phyloP scores from a whole-genome alignment of 2,888 invertebrate species.

The Ophion slaviceki region DNA sequence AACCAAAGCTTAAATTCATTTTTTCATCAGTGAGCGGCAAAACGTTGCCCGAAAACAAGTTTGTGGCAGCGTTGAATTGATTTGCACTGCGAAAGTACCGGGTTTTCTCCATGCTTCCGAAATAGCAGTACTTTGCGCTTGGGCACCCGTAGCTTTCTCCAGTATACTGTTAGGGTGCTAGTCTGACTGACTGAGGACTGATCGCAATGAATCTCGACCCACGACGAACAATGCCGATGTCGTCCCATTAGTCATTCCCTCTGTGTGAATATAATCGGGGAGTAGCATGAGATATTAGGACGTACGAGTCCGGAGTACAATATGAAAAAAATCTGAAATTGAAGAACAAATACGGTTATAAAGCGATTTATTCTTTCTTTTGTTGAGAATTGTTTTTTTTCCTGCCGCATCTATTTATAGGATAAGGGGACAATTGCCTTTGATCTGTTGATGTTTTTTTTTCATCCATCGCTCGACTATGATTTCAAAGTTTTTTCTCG shows the following conservation, averaged over 20 bases:
- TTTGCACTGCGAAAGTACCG: conserved; percentile 69
- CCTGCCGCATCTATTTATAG: not conserved
- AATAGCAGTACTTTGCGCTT: not conserved
- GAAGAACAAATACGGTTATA: not conserved
- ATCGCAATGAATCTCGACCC: not conserved
- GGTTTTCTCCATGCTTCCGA: not conserved
- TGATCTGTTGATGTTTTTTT: not conserved
- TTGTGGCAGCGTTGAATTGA: conserved; percentile 64
- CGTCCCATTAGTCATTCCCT: conserved; percentile 4
- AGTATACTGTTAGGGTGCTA: not conserved
- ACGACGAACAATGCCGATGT: not conserved
- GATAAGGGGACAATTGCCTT: not conserved
- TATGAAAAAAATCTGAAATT: not conserved
- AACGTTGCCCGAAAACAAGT: conserved; percentile 69
- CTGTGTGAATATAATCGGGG: not conserved
- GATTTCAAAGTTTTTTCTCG: not conserved
- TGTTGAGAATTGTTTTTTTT: not conserved
- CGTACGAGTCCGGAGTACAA: not conserved
- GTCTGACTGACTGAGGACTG: conserved; percentile 9
- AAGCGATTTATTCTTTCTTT: not conserved
- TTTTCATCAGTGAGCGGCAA: conserved; percentile 62
- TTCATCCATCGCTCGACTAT: not conserved
- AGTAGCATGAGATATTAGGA: not conserved
- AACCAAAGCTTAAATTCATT: not conserved
- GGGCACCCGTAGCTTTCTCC: not conserved